Percentiles rank a stretch among this genome's conserved stretches.
Conservation (phyloP, 2,113 vertebrate species). For the Lagopus leucura region DNA sequence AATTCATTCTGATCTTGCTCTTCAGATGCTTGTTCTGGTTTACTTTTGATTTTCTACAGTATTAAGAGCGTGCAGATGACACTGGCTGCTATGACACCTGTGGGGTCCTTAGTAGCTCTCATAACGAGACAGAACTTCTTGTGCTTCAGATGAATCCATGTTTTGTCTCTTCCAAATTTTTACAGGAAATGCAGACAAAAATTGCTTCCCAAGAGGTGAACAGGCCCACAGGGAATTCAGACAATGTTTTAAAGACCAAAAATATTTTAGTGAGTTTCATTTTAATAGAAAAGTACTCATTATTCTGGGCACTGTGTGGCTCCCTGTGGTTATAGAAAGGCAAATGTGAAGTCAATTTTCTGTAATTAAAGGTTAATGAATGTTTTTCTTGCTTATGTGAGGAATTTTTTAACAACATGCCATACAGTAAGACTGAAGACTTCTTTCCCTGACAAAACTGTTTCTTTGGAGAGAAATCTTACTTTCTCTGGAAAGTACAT, state of each 20-base stretch:
- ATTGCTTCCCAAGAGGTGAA: neutral
- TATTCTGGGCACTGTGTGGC: constrained; percentile 7
- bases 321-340: constrained; percentile 37
- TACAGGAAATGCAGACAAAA: neutral
- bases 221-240: neutral
- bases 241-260: neutral
- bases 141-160: neutral
- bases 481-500: constrained; percentile 25
- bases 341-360: constrained; percentile 1
- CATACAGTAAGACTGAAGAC: neutral
- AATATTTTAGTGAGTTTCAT: neutral
- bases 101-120: neutral
- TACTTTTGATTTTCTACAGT: neutral
- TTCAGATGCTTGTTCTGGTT: neutral
- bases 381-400: neutral
- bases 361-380: neutral
- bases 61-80: neutral
- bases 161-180: neutral
- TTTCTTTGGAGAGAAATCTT: neutral
- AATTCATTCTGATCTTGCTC: neutral
- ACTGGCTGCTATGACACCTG: neutral
- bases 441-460: neutral
- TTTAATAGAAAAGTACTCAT: constrained; percentile 43
- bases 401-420: neutral
- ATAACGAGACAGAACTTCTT: neutral